A percentile compares a stretch with the other conserved stretches of the same genome.
These are phyloP conservation scores for Orycteropus afer DNA, from an alignment of 2,113 vertebrate genomes.

Conservation along the genomic window DNA sequence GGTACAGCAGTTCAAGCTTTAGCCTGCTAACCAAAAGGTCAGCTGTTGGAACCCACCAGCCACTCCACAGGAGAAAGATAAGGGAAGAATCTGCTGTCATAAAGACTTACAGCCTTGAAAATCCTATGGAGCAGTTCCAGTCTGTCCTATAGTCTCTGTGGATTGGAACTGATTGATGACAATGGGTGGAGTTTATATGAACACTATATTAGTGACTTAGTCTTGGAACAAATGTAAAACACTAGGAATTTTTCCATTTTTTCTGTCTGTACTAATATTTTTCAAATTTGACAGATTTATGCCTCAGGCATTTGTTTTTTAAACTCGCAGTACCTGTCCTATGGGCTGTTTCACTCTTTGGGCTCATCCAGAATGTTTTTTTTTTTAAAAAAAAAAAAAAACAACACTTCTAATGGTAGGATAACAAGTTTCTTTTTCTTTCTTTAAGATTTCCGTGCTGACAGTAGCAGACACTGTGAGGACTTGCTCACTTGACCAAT, in stretches of 20 bases:
- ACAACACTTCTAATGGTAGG: neutral
- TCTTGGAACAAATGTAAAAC: slow-evolving; percentile 48
- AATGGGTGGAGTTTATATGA: too few species aligned
- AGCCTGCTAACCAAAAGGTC: too few species aligned
- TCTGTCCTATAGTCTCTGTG: too few species aligned
- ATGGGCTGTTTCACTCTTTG: neutral
- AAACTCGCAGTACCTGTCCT: slow-evolving; percentile 44
- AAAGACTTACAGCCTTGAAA: too few species aligned
- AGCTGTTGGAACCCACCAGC: too few species aligned
- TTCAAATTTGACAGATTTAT: slow-evolving; percentile 47
- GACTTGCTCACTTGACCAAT: slow-evolving; percentile 97
- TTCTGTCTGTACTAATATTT: slow-evolving; percentile 43
- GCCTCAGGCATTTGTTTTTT: slow-evolving; percentile 55
- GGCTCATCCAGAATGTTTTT: neutral
- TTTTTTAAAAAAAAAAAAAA: neutral
- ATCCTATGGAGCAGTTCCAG: too few species aligned
- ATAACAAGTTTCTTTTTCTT: slow-evolving; percentile 26
- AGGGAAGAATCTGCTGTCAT: too few species aligned
- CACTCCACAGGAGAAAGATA: too few species aligned
- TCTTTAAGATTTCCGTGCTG: slow-evolving; percentile 93
- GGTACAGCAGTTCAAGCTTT: too few species aligned
- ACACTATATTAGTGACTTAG: slow-evolving; percentile 15
- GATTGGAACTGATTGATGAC: too few species aligned
- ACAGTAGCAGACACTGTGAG: slow-evolving; percentile 94
- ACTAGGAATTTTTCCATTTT: neutral